Percentiles rank a stretch among this genome's conserved stretches.
These are phyloP conservation scores for Morone chrysops DNA, from an alignment of 2,113 vertebrate genomes.

Conservation along the genomic window DNA sequence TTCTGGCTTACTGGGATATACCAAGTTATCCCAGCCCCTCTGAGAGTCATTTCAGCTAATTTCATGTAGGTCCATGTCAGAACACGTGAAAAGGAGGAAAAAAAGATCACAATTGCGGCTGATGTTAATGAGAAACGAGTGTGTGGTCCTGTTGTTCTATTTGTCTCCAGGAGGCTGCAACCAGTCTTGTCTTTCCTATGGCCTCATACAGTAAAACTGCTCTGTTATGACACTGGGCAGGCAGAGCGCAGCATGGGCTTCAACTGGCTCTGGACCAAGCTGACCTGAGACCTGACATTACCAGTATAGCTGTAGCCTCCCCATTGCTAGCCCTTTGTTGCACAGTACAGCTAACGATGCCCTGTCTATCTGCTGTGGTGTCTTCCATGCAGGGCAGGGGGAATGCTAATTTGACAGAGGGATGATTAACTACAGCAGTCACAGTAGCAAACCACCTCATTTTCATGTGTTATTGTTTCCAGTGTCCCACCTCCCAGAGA, in stretches of 20 bases:
- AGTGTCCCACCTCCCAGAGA: slow-evolving; percentile 62
- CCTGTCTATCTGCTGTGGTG: slow-evolving; percentile 44
- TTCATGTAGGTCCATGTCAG: slow-evolving; percentile 29
- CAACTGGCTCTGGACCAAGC: slow-evolving; percentile 70
- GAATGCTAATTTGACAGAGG: slow-evolving; percentile 77
- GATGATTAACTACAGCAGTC: slow-evolving; percentile 78
- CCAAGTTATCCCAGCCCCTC: neutral
- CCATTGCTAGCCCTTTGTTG: slow-evolving; percentile 67
- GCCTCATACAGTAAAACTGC: slow-evolving; percentile 67
- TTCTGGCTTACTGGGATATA: neutral
- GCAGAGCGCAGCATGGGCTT: slow-evolving; percentile 68
- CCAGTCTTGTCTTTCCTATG: slow-evolving; percentile 40
- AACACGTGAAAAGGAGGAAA: slow-evolving; percentile 10
- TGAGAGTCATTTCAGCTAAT: neutral
- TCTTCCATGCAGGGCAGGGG: slow-evolving; percentile 57
- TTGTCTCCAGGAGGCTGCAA: slow-evolving; percentile 54
- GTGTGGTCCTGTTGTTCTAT: slow-evolving; percentile 58
- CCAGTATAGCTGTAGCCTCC: slow-evolving; percentile 71
- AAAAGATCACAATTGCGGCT: slow-evolving; percentile 20
- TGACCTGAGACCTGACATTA: slow-evolving; percentile 76
- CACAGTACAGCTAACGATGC: slow-evolving; percentile 59
- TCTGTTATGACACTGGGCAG: slow-evolving; percentile 62
- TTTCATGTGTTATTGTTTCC: slow-evolving; percentile 72
- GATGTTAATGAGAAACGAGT: slow-evolving; percentile 64
- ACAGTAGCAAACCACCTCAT: slow-evolving; percentile 65